Base-by-base conservation (phyloP, 2,797 vertebrate genomes). In the Iguana delicatissima region DNA sequence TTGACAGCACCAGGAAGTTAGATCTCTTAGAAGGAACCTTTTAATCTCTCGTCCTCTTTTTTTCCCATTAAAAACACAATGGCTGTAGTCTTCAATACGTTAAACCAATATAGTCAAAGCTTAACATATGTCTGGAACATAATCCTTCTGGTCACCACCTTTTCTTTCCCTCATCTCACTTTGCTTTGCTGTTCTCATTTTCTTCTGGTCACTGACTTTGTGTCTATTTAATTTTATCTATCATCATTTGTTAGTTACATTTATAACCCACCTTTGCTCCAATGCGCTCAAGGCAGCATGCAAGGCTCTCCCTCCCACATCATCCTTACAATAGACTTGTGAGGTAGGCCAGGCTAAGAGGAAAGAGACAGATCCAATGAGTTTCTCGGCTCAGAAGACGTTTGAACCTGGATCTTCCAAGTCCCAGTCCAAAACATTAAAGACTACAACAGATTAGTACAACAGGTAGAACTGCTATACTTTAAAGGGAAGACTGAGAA, bases 11-110 rank as follows among this genome's bases (percentile, higher is more conserved):
- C 85, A 93, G 76, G 82, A 94, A 90, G 91, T 92, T 67, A 72
- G 92, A 93, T 92, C 93, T 93, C 92, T 93, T 88, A 55, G 67
- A 91, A 89, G 80, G 89, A 84, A 79, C 74, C 90, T 94, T 93
- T 90, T 59, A 95, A 94, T 55, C 80, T 82, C 80, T 80, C 77
- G 62, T 26, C 38, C 76, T 22, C 24, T 67, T 10, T 80, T 38
- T 80, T 94, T 81, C 93, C 89, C 83, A 94, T 93, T 91, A 92
- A 92, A 80, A 74, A 89, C 50, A 88, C 0, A 9, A 86, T 55
- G 89, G 80, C 62, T 84, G 52, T 42, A 62, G 22, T 86, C 46
- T 86, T 74, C 89, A 42, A 22, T 24, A 13, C 57, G 42, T 77
- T 82, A 83, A 38, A 87, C 16, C 50, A 87, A 79, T 79, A 29